Percentiles rank a stretch among this genome's conserved stretches.
Conservation (phyloP, 2,113 vertebrate genomes). For the Papio anubis region DNA sequence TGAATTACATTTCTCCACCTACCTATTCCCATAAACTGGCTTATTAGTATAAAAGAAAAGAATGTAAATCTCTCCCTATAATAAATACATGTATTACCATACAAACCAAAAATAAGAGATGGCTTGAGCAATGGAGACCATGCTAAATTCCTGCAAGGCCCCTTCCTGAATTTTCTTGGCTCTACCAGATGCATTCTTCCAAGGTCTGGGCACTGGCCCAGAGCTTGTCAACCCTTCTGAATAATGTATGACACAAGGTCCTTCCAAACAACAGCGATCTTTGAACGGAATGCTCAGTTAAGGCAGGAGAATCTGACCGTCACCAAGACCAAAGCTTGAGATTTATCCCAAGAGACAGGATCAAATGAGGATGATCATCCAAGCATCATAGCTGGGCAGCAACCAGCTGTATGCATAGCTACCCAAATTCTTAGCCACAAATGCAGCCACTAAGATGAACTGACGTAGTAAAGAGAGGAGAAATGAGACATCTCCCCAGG, state of each 20-base stretch:
- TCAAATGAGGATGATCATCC: neutral
- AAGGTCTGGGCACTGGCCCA: conserved; percentile 32
- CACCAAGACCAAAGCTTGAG: conserved; percentile 29
- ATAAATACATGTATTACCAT: neutral
- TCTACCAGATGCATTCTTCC: conserved; percentile 1
- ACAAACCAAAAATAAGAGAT: conserved; percentile 12
- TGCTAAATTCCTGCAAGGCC: conserved; percentile 9
- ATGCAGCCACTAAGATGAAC: neutral
- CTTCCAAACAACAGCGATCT: conserved; percentile 24
- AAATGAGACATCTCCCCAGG: neutral
- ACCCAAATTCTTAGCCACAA: neutral
- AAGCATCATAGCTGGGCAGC: neutral
- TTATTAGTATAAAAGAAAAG: conserved; percentile 36
- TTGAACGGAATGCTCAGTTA: neutral
- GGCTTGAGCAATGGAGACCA: neutral
- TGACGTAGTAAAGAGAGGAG: neutral
- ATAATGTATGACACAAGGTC: conserved; percentile 47
- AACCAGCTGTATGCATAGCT: neutral
- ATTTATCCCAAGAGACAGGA: neutral
- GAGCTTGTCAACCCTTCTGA: conserved; percentile 32
- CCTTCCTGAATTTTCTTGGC: conserved; percentile 9
- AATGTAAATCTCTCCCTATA: conserved; percentile 18
- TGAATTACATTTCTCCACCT: neutral
- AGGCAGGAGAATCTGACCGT: conserved; percentile 16
- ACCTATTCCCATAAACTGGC: neutral